Percentiles rank a stretch among this genome's conserved stretches.
Evolutionary conservation across 2,797 vertebrate species (phyloP).

Genomic region (Falco novaeseelandiae): DNA sequence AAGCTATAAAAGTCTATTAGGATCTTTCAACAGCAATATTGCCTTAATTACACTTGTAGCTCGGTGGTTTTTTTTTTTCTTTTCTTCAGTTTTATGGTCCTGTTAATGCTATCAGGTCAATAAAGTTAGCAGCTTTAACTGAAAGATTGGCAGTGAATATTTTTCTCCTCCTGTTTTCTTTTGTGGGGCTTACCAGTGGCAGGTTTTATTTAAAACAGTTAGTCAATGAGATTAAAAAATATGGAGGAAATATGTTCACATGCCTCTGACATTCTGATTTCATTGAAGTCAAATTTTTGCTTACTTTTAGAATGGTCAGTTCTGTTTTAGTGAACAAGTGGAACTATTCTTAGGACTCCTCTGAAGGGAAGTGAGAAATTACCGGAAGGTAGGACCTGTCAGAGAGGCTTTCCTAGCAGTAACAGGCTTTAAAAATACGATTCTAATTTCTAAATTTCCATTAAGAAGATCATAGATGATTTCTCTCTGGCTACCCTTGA

Average conservation of each 20-base stretch:
- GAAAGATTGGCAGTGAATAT: conserved; percentile 1
- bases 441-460: conserved; percentile 11
- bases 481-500: not conserved
- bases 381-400: not conserved
- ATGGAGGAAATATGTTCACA: not conserved
- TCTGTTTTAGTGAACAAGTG: not conserved
- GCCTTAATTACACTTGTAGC: conserved; percentile 46
- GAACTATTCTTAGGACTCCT: not conserved
- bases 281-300: not conserved
- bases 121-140: conserved; percentile 19
- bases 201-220: not conserved
- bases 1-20: not conserved
- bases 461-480: not conserved
- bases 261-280: not conserved
- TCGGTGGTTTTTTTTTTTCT: not conserved
- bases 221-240: not conserved
- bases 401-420: not conserved
- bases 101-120: conserved; percentile 1
- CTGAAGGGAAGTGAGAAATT: not conserved
- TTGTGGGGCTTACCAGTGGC: not conserved
- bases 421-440: not conserved
- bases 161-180: not conserved
- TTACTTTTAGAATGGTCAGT: not conserved
- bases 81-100: conserved; percentile 22
- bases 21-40: not conserved